Evolutionary conservation across 2,797 vertebrate species (phyloP), one percentile per base, ranked within the genome.

Genomic region (Lacerta bilineata): DNA sequence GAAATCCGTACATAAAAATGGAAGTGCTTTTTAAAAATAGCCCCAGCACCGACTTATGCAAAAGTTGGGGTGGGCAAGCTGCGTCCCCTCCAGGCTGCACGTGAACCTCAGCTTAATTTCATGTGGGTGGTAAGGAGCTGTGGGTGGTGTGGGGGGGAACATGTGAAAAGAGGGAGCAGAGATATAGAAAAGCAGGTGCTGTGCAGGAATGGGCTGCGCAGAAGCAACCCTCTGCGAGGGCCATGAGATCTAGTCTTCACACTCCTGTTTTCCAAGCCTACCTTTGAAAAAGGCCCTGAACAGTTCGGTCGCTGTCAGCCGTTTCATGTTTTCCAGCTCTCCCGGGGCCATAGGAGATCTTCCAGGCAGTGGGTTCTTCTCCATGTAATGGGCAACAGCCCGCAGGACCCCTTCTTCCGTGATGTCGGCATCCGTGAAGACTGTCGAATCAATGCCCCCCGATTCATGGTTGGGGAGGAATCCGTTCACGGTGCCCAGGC

Each of bases 401-500:
- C 46, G 29, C 17, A 89, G 36, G 13, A 0, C 83, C 55, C 88
- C 88, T 39, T 75, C 9, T 75, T 89, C 77, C 3, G 83, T 89
- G 82, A 89, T 89, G 55, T 89, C 88, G 1, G 88, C 13, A 17
- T 85, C 83, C 0, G 88, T 89, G 75, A 64, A 85, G 41, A 85
- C 88, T 1, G 8, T 23, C 6, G 77, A 3, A 55, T 50, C n/a
- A 5, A 68, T 75, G 15, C 29, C 55, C 2, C 83, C 77, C 0
- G 88, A 89, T 80, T 89, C 88, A 25, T 36, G 88, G 59, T 89
- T 89, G 55, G 88, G 88, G 10, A 8, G 83, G 55, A 89, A 89
- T 61, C 88, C 88, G 3, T 15, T 50, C 83, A 55, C 88, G 8
- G 50, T 10, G 2, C 88, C 78, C 10, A 29, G 1, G 9, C 69